A percentile compares a stretch with the other conserved stretches of the same genome.
Evolutionary conservation across 2,888 invertebrate genomes (phyloP).

Genomic region (Caenorhabditis afra): DNA sequence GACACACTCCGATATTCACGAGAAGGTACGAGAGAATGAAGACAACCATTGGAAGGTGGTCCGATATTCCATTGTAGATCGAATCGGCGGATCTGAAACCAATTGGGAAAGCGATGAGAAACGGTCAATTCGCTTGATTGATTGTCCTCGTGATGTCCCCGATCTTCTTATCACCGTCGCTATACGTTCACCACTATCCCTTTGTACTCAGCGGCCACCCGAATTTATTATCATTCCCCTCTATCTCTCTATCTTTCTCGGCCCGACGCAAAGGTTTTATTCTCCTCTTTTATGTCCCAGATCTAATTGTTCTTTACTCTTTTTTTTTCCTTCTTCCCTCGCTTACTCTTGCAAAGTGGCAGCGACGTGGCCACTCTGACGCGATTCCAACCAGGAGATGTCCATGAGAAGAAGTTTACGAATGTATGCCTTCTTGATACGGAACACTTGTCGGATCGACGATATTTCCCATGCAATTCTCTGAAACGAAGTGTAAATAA

Average conservation of each 20-base stretch:
- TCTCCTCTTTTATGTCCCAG: conserved; percentile 43
- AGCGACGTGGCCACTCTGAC: conserved; percentile 79
- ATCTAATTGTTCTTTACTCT: conserved; percentile 44
- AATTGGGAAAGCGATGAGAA: too few species aligned
- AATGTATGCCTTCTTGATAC: conserved; percentile 77
- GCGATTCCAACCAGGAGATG: conserved; percentile 79
- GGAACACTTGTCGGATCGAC: conserved; percentile 76
- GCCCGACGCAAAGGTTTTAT: conserved; percentile 37
- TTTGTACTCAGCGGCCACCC: conserved; percentile 35
- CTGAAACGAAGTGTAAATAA: conserved; percentile 56
- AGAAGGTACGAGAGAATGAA: conserved; percentile 73
- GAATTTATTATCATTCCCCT: conserved; percentile 54
- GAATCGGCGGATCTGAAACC: conserved; percentile 77
- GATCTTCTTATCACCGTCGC: conserved; percentile 24
- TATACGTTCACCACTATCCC: conserved; percentile 22
- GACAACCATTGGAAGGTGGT: conserved; percentile 79
- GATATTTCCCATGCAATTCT: conserved; percentile 77
- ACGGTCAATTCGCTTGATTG: neutral
- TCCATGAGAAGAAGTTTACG: conserved; percentile 78
- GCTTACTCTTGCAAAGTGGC: conserved; percentile 78
- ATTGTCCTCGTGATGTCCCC: conserved; percentile 7
- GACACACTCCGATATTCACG: conserved; percentile 70
- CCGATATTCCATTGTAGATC: conserved; percentile 79
- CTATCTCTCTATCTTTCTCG: too few species aligned
- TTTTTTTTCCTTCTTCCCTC: conserved; percentile 14